Evolutionary conservation across 2,888 invertebrate species (phyloP).

Genomic region (Eristalis tenax): DNA sequence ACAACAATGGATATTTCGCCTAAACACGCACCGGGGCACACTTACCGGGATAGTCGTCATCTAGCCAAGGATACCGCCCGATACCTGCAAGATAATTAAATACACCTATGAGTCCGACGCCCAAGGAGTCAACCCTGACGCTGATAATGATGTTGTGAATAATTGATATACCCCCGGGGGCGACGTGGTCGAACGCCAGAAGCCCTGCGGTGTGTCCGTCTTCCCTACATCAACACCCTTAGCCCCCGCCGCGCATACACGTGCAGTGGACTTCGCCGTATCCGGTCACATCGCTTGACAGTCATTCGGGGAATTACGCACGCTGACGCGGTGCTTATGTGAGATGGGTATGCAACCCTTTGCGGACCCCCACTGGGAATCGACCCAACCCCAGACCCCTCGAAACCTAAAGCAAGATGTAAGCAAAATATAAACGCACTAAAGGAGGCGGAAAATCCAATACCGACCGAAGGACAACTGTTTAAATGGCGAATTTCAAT

Average conservation of each 20-base stretch:
- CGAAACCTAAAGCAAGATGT: background rate
- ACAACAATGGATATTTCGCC: background rate
- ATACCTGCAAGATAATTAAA: conserved; percentile 66
- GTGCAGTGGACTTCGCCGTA: background rate
- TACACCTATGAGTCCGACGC: conserved; percentile 48
- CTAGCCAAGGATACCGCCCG: conserved; percentile 72
- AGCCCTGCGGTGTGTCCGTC: conserved; percentile 24
- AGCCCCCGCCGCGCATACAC: background rate
- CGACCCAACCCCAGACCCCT: conserved; percentile 6
- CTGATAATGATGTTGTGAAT: conserved; percentile 64
- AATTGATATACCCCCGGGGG: conserved; percentile 49
- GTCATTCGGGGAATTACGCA: conserved; percentile 53
- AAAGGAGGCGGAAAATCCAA: background rate
- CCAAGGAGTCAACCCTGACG: conserved; percentile 25
- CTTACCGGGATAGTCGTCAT: conserved; percentile 72
- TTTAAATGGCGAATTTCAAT: conserved; percentile 69
- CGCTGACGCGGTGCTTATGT: conserved; percentile 48
- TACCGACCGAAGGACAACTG: conserved; percentile 38
- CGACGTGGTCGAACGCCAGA: conserved; percentile 30
- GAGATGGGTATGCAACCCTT: conserved; percentile 63
- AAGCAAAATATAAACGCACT: background rate
- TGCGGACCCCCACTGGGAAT: conserved; percentile 41
- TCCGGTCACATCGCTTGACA: conserved; percentile 60
- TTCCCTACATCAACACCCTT: background rate
- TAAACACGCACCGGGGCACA: conserved; percentile 67